Base-by-base conservation (phyloP, 2,888 invertebrate species). In the Carterocephalus palaemon region DNA sequence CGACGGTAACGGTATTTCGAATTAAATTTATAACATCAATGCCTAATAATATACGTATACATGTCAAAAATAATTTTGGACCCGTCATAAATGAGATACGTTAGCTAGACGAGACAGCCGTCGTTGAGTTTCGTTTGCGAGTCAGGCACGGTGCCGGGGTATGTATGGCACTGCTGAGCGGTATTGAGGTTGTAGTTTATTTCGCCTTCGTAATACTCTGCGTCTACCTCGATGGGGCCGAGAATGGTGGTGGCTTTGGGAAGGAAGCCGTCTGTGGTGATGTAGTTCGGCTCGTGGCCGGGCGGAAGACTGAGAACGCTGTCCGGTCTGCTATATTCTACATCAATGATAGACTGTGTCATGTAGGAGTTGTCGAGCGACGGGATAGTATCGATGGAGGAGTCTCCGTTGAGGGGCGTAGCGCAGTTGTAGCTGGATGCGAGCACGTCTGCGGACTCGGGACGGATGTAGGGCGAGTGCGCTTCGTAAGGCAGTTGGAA, bases 91-190 rank as follows among this genome's bases (percentile, higher is more conserved):
- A 29, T 28, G 42, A 59, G 42, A 32, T 53, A 43, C 45, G 28
- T 49, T 36, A 49, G 56, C 82, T 88, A 90, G 63, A 90, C 90
- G 76, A 90, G 89, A 68, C 90, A 90, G 49, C 90, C 89, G 61
- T 90, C 90, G 64, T 90, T 90, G 56, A 88, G 86, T 74, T 88
- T 89, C 16, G 62, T 58, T 62, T 88, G 88, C 24, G 73, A 53
- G 46, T 87, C 88, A 38, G 76, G 67, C 19, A 80, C 70, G 23
- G 78, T 72, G 43, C 70, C 65, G 20, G 81, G 84, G 59, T 89
- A 89, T 41, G 83, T 88, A 61, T 90, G 89, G 69, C 90, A 90
- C 61, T 88, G 88, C 52, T 83, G 89, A 17, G 67, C 52, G 7
- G 67, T 64, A 26, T 74, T 67, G 53, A 84, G 63, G 53, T 85